phyloP scores from a whole-genome alignment of 2,113 vertebrate species.

The Azemiops feae region DNA sequence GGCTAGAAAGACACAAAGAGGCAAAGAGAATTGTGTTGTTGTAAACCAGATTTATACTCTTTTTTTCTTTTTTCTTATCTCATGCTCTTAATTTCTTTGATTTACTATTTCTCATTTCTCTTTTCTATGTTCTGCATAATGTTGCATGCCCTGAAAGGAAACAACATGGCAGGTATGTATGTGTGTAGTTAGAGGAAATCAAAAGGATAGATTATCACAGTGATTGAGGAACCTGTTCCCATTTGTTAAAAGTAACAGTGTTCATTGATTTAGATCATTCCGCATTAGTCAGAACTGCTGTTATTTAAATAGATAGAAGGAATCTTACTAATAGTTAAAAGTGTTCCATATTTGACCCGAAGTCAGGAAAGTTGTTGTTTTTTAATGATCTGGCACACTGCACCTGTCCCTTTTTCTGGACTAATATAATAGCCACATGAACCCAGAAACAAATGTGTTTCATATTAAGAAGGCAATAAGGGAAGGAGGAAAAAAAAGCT shows the following conservation, averaged over 20 bases:
- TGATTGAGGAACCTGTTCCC: background rate
- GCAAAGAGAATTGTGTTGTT: background rate
- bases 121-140: background rate
- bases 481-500: background rate
- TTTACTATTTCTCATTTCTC: background rate
- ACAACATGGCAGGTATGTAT: background rate
- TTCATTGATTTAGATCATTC: background rate
- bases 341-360: background rate
- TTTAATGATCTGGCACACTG: background rate
- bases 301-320: background rate
- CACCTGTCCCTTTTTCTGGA: background rate
- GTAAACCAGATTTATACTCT: background rate
- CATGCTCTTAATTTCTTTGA: background rate
- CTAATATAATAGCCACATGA: background rate
- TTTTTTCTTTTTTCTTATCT: background rate
- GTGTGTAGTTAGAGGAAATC: background rate
- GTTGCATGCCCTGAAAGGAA: background rate
- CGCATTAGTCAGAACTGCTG: background rate
- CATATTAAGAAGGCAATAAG: background rate
- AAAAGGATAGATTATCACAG: background rate
- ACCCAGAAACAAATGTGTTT: background rate
- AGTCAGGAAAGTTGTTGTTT: background rate
- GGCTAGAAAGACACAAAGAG: background rate
- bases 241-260: background rate
- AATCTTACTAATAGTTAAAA: background rate